Base-by-base conservation (phyloP, 2,113 vertebrate species). In the Silurus glanis region DNA sequence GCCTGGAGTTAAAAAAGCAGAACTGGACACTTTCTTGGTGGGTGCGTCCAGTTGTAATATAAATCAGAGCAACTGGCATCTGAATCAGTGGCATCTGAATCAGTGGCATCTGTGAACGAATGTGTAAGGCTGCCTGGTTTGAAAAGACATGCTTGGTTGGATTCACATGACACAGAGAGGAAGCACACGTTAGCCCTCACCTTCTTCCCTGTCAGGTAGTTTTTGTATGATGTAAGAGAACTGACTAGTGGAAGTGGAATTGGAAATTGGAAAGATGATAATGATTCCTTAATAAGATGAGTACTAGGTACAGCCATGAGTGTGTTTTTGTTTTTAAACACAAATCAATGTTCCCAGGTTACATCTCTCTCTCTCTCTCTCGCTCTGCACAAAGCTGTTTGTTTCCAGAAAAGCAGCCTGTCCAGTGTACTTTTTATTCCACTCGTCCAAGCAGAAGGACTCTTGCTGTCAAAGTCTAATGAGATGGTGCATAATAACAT, bases 381-480 rank as follows among this genome's bases (percentile, higher is more conserved):
- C 51, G 12, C 5, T 49, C 81, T 53, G 90, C 87, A 89, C 75
- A 88, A 83, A 75, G 88, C 82, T 88, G 83, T 87, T 81, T 85
- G 85, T 93, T 85, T 89, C 88, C 66, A 66, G 88, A 85, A 89
- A 84, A 83, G 83, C 89, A 90, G 87, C 89, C 81, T 25, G 90
- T 88, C 86, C 87, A 92, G 90, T 88, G 89, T 89, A 87, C 91
- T 92, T 93, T 17, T 94, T 92, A 94, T 93, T 93, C 91, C 91
- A 90, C 87, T 91, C 87, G 88, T 88, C 88, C 89, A 86, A 92
- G 94, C 93, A 92, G 91, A 94, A 91, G 90, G 91, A 85, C 87
- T 90, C 90, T 93, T 91, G 88, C 89, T 87, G 94, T 93, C 85
- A 88, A 89, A 82, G 85, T 93, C 93, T 95, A 91, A 93, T 93